Conservation (phyloP, 2,888 invertebrate genomes). For the Ischnura elegans region DNA sequence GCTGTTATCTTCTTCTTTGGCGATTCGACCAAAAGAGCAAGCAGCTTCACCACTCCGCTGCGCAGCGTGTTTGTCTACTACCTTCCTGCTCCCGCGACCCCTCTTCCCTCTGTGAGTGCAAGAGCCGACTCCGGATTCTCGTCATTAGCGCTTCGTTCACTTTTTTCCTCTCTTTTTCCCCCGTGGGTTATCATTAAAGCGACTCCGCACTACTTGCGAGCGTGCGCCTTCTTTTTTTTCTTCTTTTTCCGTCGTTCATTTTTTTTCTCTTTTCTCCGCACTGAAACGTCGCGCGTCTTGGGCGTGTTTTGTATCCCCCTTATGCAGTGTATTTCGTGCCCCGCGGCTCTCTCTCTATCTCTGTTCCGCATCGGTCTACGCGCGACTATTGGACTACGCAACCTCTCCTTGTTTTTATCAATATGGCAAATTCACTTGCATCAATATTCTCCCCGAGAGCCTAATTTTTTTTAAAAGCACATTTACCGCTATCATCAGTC, state of each 20-base stretch:
- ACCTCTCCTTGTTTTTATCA: not conserved
- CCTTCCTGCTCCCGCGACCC: not conserved
- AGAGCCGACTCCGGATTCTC: not conserved
- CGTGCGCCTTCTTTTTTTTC: not conserved
- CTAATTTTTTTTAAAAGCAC: too few relatives aligned
- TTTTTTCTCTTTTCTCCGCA: not conserved
- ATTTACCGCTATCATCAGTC: too few relatives aligned
- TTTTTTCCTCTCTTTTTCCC: not conserved
- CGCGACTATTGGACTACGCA: too few relatives aligned
- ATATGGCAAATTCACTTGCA: too few relatives aligned
- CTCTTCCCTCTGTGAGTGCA: not conserved
- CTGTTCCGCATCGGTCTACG: not conserved
- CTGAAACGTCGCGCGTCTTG: not conserved
- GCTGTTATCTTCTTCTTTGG: not conserved
- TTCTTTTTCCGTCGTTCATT: not conserved
- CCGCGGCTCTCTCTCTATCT: not conserved
- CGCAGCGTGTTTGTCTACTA: too few relatives aligned
- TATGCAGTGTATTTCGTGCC: not conserved
- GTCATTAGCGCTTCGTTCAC: not conserved
- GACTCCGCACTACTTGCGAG: not conserved
- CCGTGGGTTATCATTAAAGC: conserved; percentile 3
- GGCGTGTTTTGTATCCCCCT: not conserved
- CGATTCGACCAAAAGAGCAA: not conserved
- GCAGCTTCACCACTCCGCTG: not conserved
- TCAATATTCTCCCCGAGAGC: too few relatives aligned